Conservation (phyloP, 2,113 vertebrate species). For the Diphyllodes magnificus region DNA sequence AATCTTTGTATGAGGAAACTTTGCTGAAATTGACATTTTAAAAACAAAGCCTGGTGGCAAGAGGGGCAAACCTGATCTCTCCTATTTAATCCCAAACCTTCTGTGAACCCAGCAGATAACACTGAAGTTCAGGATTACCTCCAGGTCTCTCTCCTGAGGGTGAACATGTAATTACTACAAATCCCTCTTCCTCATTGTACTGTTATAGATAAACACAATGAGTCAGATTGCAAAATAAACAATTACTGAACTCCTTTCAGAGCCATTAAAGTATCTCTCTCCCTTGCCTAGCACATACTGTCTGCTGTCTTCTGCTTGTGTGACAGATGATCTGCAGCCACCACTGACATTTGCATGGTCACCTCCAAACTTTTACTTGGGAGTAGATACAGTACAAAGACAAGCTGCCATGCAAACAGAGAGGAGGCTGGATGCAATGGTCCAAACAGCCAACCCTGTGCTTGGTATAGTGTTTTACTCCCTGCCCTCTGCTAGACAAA, state of each 20-base stretch:
- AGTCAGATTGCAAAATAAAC: not conserved
- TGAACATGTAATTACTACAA: not conserved
- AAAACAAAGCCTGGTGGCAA: not conserved
- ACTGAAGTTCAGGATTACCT: not conserved
- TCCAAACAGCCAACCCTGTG: not conserved
- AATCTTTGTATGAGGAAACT: not conserved
- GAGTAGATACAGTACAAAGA: not conserved
- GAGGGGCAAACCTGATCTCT: not conserved
- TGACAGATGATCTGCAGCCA: not conserved
- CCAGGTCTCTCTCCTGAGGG: not conserved
- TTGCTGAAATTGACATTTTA: not conserved
- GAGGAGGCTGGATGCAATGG: not conserved
- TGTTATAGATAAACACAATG: not conserved
- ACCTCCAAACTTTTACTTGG: not conserved
- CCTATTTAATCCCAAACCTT: not conserved
- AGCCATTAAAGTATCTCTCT: not conserved
- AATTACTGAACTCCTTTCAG: not conserved
- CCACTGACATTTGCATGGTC: not conserved
- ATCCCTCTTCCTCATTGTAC: not conserved
- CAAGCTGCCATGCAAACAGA: not conserved
- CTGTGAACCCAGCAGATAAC: not conserved
- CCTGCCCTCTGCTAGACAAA: not conserved
- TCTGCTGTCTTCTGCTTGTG: not conserved
- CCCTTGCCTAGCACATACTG: not conserved
- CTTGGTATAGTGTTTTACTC: not conserved